Evolutionary conservation across 2,113 vertebrate species (phyloP), one percentile per base, ranked within the genome.

Genomic region (Pseudorasbora parva): DNA sequence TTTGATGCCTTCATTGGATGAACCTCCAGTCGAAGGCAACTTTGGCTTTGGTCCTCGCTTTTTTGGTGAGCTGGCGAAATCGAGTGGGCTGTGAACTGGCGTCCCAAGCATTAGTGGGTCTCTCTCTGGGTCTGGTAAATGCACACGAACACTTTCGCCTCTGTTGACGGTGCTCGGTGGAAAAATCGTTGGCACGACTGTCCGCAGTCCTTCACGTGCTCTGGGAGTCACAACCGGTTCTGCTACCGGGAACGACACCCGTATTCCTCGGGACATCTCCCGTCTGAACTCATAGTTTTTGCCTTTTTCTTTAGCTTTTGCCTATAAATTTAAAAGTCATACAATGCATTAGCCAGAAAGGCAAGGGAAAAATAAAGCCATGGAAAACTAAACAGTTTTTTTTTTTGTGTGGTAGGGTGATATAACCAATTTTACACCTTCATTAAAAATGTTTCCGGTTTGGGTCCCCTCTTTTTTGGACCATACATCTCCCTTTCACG

Each of bases 401-500:
- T 12, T 9, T 11, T 45, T 45, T 11, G 6, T 11, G 10, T 11
- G 43, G 43, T 37, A 37, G 4, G 33, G 33, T 37, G 33, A 37
- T 37, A 5, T 37, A 0, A 5, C 6, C n/a, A n/a, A n/a, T 4
- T 37, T 33, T 33, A 33, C 93, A 99, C 97, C 96, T 97, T 99
- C 30, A 99, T 86, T 68, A 99, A 92, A 89, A 99, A 99, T 11
- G 97, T 99, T 94, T 98, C 97, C 47, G 97, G 97, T 88, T 99
- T 99, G 51, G 98, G 98, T 88, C 98, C 98, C 88, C 98, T 93
- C 89, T 99, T 99, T 93, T 98, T 96, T 51, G 98, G 98, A 60
- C 97, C 98, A 0, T 96, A 99, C 81, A 97, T 93, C 92, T 99
- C 97, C 91, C 98, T 94, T 91, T 99, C 97, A 77, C 97, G 93